phyloP scores from a whole-genome alignment of 2,888 invertebrate species.

The Dugesia japonica region DNA sequence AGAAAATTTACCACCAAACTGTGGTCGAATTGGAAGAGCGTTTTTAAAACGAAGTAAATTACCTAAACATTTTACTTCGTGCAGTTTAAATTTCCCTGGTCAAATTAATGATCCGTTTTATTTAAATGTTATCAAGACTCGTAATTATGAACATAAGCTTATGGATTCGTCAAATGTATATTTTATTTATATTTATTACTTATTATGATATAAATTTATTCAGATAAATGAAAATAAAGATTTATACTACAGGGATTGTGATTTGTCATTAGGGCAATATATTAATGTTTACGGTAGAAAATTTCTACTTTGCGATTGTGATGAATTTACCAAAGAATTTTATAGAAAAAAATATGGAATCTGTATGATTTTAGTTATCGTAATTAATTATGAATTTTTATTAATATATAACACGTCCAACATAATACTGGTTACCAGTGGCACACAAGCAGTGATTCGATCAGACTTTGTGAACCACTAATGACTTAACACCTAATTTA shows the following conservation, averaged over 20 bases:
- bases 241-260: conserved; percentile 53
- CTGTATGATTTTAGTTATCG: conserved; percentile 38
- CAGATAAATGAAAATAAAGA: not conserved
- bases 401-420: too few species aligned
- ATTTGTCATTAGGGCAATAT: conserved; percentile 65
- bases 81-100: not conserved
- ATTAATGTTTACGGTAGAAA: conserved; percentile 67
- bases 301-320: conserved; percentile 66
- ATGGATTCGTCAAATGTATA: not conserved
- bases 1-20: not conserved
- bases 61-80: not conserved
- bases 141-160: not conserved
- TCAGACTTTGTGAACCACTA: too few species aligned
- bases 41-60: not conserved
- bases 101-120: not conserved
- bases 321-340: conserved; percentile 68
- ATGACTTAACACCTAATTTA: too few species aligned
- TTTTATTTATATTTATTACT: not conserved
- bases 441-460: too few species aligned
- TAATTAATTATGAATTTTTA: too few species aligned
- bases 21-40: not conserved
- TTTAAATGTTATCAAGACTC: not conserved
- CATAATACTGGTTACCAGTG: too few species aligned
- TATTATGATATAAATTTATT: not conserved
- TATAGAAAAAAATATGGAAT: conserved; percentile 60